Evolutionary conservation across 2,797 vertebrate species (phyloP), one percentile per base, ranked within the genome.

Genomic region (Graptemys geographica): DNA sequence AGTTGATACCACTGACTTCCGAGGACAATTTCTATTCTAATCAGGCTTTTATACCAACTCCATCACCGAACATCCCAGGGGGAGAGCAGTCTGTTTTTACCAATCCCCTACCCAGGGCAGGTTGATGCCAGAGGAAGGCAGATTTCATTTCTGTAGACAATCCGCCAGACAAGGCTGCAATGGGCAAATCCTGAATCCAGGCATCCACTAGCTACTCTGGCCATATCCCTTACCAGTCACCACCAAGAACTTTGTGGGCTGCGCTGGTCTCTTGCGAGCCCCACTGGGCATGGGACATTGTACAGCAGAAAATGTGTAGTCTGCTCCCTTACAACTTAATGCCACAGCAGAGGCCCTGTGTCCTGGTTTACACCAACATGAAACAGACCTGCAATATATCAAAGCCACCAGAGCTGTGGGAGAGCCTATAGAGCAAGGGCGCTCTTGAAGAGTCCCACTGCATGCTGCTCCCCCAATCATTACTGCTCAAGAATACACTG

Each of bases 31-130:
- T 55, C 53, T 55, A 9, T 0, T 41, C 82, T 27, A 52, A 3
- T 4, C 52, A 33, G 27, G 69, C 19, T n/a, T 52, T 57, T 44
- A 74, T 2, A 5, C 19, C 11, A 8, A 12, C 9, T 27, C 28
- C 15, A 83, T 53, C 31, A 4, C 15, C 37, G n/a, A 23, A 0
- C 0, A 2, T 11, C 18, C 31, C 18, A 23, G n/a, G 5, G 5
- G 25, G 25, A 28, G 44, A 84, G 41, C 1, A 10, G 10, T 25
- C 12, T 76, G 72, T 84, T 53, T n/a, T 8, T 62, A 6, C 15
- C 23, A 59, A 53, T 2, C 23, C 52, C 76, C 83, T 53, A 21
- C 7, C 7, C 59, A 76, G 74, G 31, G 18, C 9, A 88, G 53
- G 8, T n/a, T 37, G 62, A 62, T 1, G 6, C 57, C 57, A 6